Conservation (phyloP, 2,888 invertebrate species). For the Euproctis similis region DNA sequence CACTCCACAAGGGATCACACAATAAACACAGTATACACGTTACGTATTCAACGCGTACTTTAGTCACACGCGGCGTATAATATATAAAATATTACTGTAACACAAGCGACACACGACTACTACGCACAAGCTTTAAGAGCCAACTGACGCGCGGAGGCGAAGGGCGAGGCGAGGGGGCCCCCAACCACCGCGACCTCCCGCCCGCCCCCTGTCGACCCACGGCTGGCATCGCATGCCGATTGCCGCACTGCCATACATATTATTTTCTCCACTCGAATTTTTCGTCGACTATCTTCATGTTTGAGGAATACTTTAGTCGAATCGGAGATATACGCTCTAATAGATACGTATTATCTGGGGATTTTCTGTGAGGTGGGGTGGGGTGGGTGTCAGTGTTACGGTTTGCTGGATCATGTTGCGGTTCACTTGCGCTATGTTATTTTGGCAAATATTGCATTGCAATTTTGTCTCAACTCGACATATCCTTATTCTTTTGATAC, state of each 20-base stretch:
- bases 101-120: slow-evolving; percentile 34
- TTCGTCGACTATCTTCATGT: slow-evolving; percentile 73
- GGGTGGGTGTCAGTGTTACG: slow-evolving; percentile 46
- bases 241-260: slow-evolving; percentile 65
- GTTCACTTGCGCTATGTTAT: slow-evolving; percentile 43
- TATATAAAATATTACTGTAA: too few relatives aligned
- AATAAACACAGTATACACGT: slow-evolving; percentile 46
- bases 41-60: slow-evolving; percentile 44
- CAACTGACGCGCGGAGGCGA: slow-evolving; percentile 47
- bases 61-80: slow-evolving; percentile 57
- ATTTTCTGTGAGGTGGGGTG: slow-evolving; percentile 50
- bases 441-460: slow-evolving; percentile 46
- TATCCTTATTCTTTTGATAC: slow-evolving; percentile 17
- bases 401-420: slow-evolving; percentile 33
- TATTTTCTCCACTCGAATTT: slow-evolving; percentile 73
- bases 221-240: slow-evolving; percentile 51
- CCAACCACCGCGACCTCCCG: slow-evolving; percentile 37
- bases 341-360: slow-evolving; percentile 70
- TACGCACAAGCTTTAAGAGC: slow-evolving; percentile 40
- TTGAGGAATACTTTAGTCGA: slow-evolving; percentile 72
- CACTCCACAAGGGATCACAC: slow-evolving; percentile 62
- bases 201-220: slow-evolving; percentile 50
- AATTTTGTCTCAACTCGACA: slow-evolving; percentile 24
- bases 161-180: slow-evolving; percentile 28
- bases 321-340: slow-evolving; percentile 72